These are phyloP conservation scores for Cheiracanthium punctorium DNA, from an alignment of 2,888 invertebrate species.

Conservation along the genomic window DNA sequence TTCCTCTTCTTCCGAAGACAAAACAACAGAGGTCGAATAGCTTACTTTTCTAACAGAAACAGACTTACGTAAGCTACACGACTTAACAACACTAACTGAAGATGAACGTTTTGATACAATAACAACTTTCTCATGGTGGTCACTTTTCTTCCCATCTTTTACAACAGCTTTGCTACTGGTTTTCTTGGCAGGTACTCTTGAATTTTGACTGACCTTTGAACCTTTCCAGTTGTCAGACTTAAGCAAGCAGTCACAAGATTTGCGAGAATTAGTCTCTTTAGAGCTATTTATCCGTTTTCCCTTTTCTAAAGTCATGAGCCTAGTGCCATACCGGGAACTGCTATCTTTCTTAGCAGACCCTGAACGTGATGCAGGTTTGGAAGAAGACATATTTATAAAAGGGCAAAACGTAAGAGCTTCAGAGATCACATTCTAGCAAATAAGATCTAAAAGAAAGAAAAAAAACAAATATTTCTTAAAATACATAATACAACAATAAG, in stretches of 20 bases:
- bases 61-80: slow-evolving; percentile 43
- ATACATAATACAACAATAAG: too few relatives aligned
- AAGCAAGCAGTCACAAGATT: slow-evolving; percentile 45
- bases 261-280: slow-evolving; percentile 42
- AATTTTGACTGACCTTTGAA: slow-evolving; percentile 29
- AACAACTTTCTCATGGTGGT: slow-evolving; percentile 52
- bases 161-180: neutral
- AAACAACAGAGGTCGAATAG: slow-evolving; percentile 56
- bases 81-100: slow-evolving; percentile 63
- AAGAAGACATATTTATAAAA: slow-evolving; percentile 38
- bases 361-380: slow-evolving; percentile 33
- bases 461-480: too few relatives aligned
- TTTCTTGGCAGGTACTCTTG: slow-evolving; percentile 45
- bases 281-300: slow-evolving; percentile 9
- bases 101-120: slow-evolving; percentile 64
- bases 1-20: slow-evolving; percentile 63
- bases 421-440: neutral
- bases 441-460: neutral
- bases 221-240: slow-evolving; percentile 50
- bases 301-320: slow-evolving; percentile 45
- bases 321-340: slow-evolving; percentile 46
- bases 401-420: neutral
- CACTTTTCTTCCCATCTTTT: slow-evolving; percentile 24
- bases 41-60: slow-evolving; percentile 62
- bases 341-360: slow-evolving; percentile 34